Evolutionary conservation across 2,113 vertebrate genomes (phyloP), one percentile per base, ranked within the genome.

Genomic region (Xenopus borealis): DNA sequence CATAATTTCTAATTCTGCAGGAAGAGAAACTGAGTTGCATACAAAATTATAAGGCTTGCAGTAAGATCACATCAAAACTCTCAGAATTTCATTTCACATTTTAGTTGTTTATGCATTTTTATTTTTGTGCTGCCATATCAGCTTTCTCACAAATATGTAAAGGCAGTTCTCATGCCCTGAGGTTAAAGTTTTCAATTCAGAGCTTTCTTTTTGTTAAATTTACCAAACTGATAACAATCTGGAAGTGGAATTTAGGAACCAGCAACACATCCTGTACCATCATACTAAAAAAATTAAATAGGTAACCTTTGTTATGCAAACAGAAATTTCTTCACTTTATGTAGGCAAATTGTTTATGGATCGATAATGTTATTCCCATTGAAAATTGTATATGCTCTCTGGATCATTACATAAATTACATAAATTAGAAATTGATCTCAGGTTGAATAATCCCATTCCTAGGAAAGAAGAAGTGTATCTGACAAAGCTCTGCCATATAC

Each of bases 1-100:
- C 66, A 63, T 75, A 16, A 55, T 65, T 70, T 70, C 74, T 70
- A 77, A 77, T 70, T 69, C 62, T 70, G 67, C 67, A 64, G 67
- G 61, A 73, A 66, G 67, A 76, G 65, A 70, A 69, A 53, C 52
- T 52, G 46, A 69, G 62, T 70, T 64, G 74, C 74, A 77, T 33
- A 69, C 47, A 64, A 64, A 77, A 77, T 70, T 70, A 64, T 64
- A 57, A 12, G 62, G 18, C 69, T 57, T 70, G 47, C 67, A n/a
- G 46, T 46, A 27, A 64, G 59, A 76, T 75, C 66, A 33, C 52
- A 61, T 44, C 44, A 53, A 14, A 16, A 55, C 14, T 19, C 62
- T 62, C 58, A 69, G 40, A 62, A 50, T 52, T 23, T 59, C 7
- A 62, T 33, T 69, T 58, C 53, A 69, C 66, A 63, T 63, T 75